Conservation (phyloP, 64 coral and sea anemone species). For the Dendrophyllia cribrosa region DNA sequence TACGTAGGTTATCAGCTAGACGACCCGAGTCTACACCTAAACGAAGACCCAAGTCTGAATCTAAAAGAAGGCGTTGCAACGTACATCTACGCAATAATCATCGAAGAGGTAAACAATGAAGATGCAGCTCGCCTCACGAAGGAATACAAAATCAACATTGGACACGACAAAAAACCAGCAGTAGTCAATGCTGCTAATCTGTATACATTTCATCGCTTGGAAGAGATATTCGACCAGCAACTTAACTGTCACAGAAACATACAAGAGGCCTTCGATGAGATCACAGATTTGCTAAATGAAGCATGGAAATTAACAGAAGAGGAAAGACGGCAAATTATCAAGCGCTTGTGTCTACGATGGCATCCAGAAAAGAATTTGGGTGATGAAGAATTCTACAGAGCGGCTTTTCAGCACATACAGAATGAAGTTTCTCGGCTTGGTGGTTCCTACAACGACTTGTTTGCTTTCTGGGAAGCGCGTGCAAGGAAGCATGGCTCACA, state of each 20-base stretch:
- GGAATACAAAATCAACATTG: slow-evolving; percentile 50
- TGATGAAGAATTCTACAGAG: slow-evolving; percentile 69
- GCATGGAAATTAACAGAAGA: slow-evolving; percentile 70
- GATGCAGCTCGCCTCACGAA: neutral
- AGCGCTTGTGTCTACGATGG: slow-evolving; percentile 64
- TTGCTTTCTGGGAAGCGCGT: neutral
- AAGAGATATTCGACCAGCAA: neutral
- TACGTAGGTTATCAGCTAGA: slow-evolving; percentile 78
- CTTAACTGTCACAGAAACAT: neutral
- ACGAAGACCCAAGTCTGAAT: slow-evolving; percentile 69
- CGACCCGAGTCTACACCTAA: slow-evolving; percentile 66
- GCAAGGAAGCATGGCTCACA: neutral
- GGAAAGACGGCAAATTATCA: slow-evolving; percentile 49
- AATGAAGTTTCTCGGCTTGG: slow-evolving; percentile 57
- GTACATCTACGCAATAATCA: slow-evolving; percentile 77
- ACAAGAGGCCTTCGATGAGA: neutral
- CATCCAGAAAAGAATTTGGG: slow-evolving; percentile 79
- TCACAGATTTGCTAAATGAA: slow-evolving; percentile 18
- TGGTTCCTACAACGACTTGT: neutral
- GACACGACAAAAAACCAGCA: neutral
- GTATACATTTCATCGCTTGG: slow-evolving; percentile 27
- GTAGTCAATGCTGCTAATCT: slow-evolving; percentile 15
- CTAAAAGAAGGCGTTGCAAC: slow-evolving; percentile 14
- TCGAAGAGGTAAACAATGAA: slow-evolving; percentile 37
- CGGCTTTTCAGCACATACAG: slow-evolving; percentile 60